Base-by-base conservation (phyloP, 2,113 vertebrate species). In the Clarias macrocephalus region DNA sequence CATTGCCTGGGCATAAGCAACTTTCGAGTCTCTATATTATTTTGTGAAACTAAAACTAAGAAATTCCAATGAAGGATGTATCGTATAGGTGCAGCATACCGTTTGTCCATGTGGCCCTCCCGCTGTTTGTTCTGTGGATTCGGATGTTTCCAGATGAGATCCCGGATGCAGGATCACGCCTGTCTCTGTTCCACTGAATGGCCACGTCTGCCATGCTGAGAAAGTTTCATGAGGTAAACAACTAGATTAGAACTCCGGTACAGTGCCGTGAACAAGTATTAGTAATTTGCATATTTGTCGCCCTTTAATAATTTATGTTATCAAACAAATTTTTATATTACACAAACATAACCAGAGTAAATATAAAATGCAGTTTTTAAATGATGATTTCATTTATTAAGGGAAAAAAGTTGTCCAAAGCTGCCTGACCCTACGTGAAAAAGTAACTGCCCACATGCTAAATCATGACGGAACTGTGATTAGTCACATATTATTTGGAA, bases 191-290 rank as follows among this genome's bases (percentile, higher is more conserved):
- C 37, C 52, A 30, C 48, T 75, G 84, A 73, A 52, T 0, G 25
- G 25, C 75, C 76, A 33, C 56, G 82, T 70, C 85, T 66, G 84
- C 89, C 89, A 90, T 90, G 5, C 87, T 89, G 60, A 63, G 65
- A 85, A 85, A n/a, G 82, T 79, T n/a, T 52, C 30, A 48, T 0
- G 0, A 80, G 56, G 23, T 60, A 59, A 80, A 80, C 33, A 28
- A 80, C 8, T 1, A 12, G 21, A 16, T 19, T 19, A 30, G 13
- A 48, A 73, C 11, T 73, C 15, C 48, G 7, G 1, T 6, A 8
- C 48, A 48, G 48, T 8, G 48, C 0, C 48, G 7, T 48, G 48
- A 1, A 8, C 8, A 48, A 48, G 48, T 8, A 8, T 48, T 48
- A 7, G 48, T 48, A 48, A 8, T 48, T 48, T 48, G 48, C 48